Conservation (phyloP, 2,113 vertebrate species). For the Dendropsophus ebraccatus region DNA sequence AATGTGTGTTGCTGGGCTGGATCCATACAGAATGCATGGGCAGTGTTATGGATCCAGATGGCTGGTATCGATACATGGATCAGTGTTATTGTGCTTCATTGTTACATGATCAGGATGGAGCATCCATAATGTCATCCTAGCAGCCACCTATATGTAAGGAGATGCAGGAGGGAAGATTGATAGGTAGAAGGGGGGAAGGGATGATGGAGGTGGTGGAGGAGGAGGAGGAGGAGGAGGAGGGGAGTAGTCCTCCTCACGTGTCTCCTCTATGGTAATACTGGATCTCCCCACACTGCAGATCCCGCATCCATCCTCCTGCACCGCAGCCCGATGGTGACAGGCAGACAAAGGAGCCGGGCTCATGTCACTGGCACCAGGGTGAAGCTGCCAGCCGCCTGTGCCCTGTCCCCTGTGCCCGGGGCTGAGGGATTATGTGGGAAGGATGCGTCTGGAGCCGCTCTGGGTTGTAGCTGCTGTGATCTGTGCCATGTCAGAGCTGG, state of each 20-base stretch:
- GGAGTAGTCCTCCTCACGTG: conserved; percentile 37
- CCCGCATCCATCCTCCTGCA: conserved; percentile 52
- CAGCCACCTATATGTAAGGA: not conserved
- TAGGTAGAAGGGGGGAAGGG: conserved; percentile 10
- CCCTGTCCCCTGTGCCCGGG: conserved; percentile 45
- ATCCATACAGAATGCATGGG: no score
- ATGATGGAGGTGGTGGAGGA: not conserved
- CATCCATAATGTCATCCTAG: not conserved
- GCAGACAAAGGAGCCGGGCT: conserved; percentile 54
- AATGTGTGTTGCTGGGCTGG: no score
- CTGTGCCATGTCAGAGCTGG: conserved; percentile 48
- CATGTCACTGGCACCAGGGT: conserved; percentile 47
- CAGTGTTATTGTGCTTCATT: not conserved
- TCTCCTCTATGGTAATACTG: conserved; percentile 55
- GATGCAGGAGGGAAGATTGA: conserved; percentile 4
- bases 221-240: conserved; percentile 29
- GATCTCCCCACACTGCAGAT: conserved; percentile 45
- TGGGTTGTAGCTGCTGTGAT: conserved; percentile 57
- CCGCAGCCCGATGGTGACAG: conserved; percentile 44
- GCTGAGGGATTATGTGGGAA: conserved; percentile 57
- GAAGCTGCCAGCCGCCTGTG: conserved; percentile 13
- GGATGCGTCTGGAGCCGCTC: conserved; percentile 48
- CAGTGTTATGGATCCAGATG: no score
- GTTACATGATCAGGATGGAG: not conserved
- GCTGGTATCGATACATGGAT: not conserved